A percentile compares a stretch with the other conserved stretches of the same genome.
Evolutionary conservation across 1,140 invertebrate genomes (phyloP).

Genomic region (Drosophila mayri): DNA sequence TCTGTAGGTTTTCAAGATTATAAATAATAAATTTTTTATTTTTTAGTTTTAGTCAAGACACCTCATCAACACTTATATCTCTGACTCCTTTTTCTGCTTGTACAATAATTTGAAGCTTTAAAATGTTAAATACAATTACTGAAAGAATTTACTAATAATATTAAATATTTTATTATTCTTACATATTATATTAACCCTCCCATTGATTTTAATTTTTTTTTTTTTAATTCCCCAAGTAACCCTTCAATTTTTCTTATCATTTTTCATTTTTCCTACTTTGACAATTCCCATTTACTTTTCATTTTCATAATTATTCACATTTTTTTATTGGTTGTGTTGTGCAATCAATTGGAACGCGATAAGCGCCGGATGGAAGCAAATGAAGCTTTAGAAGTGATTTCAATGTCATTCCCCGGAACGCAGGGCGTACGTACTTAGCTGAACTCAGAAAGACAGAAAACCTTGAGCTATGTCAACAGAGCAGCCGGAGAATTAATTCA

Average conservation of each 20-base stretch:
- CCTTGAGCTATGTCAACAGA: constrained; percentile 42
- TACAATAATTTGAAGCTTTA: no score
- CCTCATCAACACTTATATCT: no score
- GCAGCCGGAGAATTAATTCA: constrained; percentile 42
- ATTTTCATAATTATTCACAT: constrained; percentile 50
- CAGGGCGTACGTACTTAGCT: constrained; percentile 5
- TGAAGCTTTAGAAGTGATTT: constrained; percentile 47
- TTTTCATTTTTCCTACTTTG: constrained; percentile 1
- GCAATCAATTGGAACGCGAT: constrained; percentile 61
- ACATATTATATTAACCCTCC: no score
- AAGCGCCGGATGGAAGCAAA: constrained; percentile 41
- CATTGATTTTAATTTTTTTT: no score
- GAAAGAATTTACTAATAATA: no score
- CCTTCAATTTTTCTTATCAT: background rate
- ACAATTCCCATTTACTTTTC: constrained; percentile 22
- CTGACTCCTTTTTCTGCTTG: no score
- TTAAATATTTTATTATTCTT: background rate
- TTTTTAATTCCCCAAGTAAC: background rate
- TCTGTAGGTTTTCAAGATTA: no score
- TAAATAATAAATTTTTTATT: no score
- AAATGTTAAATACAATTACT: no score
- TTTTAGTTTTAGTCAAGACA: no score
- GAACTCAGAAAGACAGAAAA: background rate
- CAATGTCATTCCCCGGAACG: constrained; percentile 16
- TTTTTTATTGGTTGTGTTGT: constrained; percentile 37